Conservation (phyloP, 2,888 invertebrate species). For the Acheta domesticus region DNA sequence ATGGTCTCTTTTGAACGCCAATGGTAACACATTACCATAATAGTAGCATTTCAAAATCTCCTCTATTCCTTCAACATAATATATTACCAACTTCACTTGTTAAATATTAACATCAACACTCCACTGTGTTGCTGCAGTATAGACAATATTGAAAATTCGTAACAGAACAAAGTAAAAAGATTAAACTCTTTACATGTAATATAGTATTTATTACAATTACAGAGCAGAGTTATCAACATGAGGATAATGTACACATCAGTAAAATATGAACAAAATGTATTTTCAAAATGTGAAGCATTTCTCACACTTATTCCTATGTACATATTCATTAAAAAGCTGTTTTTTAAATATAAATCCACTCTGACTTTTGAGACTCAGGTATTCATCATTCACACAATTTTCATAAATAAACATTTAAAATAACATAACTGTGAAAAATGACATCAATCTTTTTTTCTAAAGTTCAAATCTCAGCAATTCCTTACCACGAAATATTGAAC, state of each 20-base stretch:
- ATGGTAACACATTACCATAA: neutral
- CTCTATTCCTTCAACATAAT: neutral
- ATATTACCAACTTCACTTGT: neutral
- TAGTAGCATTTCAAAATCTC: too few relatives aligned
- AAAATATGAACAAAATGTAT: slow-evolving; percentile 3
- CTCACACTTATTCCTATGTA: slow-evolving; percentile 28
- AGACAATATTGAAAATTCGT: neutral
- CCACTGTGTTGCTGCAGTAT: neutral
- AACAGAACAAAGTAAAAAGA: neutral
- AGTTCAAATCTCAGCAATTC: too few relatives aligned
- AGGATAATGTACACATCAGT: slow-evolving; percentile 18
- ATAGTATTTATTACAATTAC: slow-evolving; percentile 1
- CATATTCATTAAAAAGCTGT: slow-evolving; percentile 28
- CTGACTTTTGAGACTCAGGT: neutral
- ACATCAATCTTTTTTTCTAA: slow-evolving; percentile 1
- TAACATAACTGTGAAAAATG: slow-evolving; percentile 29
- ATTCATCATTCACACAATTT: slow-evolving; percentile 12
- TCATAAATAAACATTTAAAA: slow-evolving; percentile 31
- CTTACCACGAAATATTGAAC: too few relatives aligned
- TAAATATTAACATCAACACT: neutral
- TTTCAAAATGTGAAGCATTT: slow-evolving; percentile 37
- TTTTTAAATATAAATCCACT: slow-evolving; percentile 1
- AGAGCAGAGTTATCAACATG: neutral
- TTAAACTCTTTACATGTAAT: neutral
- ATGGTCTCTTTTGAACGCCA: neutral